These are phyloP conservation scores for Heliconius aoede DNA, from an alignment of 2,888 invertebrate species.

Conservation along the genomic window DNA sequence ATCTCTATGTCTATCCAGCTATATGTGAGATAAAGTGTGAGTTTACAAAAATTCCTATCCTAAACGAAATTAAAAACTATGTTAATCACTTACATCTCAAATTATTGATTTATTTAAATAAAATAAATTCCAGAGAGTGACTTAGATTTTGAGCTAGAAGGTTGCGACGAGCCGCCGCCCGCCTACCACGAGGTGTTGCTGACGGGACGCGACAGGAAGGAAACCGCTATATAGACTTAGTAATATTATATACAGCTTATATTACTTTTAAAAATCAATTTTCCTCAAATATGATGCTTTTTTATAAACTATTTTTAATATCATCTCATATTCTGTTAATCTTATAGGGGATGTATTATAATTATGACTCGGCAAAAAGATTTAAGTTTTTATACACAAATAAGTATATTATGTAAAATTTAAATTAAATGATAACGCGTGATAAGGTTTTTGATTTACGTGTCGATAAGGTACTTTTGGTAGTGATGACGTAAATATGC, in stretches of 20 bases:
- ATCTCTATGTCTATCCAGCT: too few relatives aligned
- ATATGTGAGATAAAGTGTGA: too few relatives aligned
- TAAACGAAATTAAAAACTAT: too few relatives aligned
- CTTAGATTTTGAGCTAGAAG: slow-evolving; percentile 68
- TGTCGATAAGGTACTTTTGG: neutral
- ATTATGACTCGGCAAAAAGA: neutral
- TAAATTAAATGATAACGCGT: neutral
- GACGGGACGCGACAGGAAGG: slow-evolving; percentile 57
- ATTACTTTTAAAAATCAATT: neutral
- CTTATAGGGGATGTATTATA: neutral
- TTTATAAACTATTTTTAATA: slow-evolving; percentile 5
- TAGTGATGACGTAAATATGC: slow-evolving; percentile 18
- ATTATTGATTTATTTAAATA: neutral
- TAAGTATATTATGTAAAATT: neutral
- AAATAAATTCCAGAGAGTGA: slow-evolving; percentile 67
- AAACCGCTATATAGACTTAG: slow-evolving; percentile 66
- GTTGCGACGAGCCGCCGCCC: slow-evolving; percentile 62
- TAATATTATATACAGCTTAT: neutral
- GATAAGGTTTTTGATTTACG: neutral
- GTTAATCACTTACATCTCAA: too few relatives aligned
- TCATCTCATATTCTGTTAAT: neutral
- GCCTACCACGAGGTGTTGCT: slow-evolving; percentile 65
- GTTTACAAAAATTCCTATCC: too few relatives aligned
- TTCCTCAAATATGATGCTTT: neutral
- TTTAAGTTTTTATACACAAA: neutral